Evolutionary conservation across 1,140 invertebrate genomes (phyloP), one percentile per base, ranked within the genome.

Genomic region (Lepidotrigona ventralis): DNA sequence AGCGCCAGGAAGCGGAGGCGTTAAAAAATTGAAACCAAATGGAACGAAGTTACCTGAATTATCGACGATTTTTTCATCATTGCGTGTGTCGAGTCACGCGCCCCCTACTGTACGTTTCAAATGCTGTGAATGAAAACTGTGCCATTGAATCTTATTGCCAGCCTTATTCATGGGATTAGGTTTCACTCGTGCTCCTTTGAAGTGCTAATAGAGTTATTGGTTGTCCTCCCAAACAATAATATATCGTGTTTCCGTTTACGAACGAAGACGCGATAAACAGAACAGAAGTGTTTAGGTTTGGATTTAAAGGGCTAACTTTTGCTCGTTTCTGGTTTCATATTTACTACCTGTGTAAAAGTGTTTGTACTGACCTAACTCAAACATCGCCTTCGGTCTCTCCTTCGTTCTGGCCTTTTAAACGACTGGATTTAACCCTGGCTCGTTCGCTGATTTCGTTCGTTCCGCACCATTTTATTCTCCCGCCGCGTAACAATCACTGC

Each of bases 281-380:
- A 26, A 46, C 39, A 74, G 39, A 72, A 70, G 82, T 84, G 56
- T 84, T 84, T 74, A 70, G 78, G 71, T 33, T 33, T 74, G 69
- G 70, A 81, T 73, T 84, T 71, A 58, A 39, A 71, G 70, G 83
- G 74, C 81, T 75, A 84, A 73, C 63, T 54, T 54, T 78, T 69
- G 51, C 70, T n/a, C 69, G 60, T 74, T 81, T 54, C 54, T 66
- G 26, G 54, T 58, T 58, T 51, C 77, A 51, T n/a, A n/a, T 79
- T 84, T 75, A 81, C 83, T 60, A 71, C 71, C 63, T 68, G 63
- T 68, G 63, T 68, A 60, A 74, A 74, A 69, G 63, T 81, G 83
- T 84, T 84, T 84, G 63, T 39, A 46, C 58, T 58, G 39, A 58
- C 39, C 53, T 39, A 72, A 79, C 68, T 26, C 68, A 83, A 83